These are phyloP conservation scores for Cacoxenus indagator DNA, from an alignment of 2,888 invertebrate species.

Conservation along the genomic window DNA sequence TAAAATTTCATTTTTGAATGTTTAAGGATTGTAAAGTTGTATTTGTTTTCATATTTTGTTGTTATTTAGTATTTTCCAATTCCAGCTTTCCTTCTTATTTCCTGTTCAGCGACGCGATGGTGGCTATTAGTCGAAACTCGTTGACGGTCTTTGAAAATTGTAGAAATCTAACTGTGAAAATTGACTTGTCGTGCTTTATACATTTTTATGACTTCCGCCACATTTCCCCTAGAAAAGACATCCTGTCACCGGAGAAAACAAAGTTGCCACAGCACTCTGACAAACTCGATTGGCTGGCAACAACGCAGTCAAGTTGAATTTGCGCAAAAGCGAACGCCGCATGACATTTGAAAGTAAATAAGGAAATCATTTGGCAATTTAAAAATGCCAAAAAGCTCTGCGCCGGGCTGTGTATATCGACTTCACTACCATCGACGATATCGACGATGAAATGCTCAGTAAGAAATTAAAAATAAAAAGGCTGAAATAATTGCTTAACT, in stretches of 20 bases:
- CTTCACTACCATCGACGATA: background rate
- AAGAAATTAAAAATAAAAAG: background rate
- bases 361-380: conserved; percentile 29
- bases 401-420: conserved; percentile 9
- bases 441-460: background rate
- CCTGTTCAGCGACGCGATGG: no score
- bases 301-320: background rate
- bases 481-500: no score
- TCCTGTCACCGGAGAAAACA: conserved; percentile 30
- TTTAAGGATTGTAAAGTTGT: no score
- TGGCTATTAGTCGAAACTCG: no score
- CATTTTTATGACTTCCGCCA: conserved; percentile 24
- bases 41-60: no score
- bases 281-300: background rate
- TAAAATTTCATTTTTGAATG: no score
- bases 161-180: background rate
- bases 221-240: conserved; percentile 20
- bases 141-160: background rate
- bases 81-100: background rate
- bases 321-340: conserved; percentile 3
- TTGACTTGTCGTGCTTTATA: conserved; percentile 16
- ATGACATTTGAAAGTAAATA: conserved; percentile 20
- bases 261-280: conserved; percentile 5
- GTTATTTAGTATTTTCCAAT: no score
- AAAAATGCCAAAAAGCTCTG: conserved; percentile 22